Conservation (phyloP, 2,113 vertebrate species). For the Physeter macrocephalus region DNA sequence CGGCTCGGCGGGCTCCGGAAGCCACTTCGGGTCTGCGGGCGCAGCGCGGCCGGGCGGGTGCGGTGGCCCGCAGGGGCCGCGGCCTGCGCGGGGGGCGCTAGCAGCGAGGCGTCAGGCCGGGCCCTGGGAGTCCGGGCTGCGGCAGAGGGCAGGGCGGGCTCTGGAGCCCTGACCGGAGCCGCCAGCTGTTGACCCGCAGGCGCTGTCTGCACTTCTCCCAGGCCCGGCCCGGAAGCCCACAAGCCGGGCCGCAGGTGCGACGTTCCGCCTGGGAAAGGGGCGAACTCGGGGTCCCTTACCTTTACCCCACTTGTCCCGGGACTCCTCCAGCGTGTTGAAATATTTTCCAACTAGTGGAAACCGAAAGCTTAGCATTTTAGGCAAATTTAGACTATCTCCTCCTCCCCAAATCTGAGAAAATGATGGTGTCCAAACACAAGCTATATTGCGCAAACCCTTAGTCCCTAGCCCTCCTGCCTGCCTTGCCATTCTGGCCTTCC, state of each 20-base stretch:
- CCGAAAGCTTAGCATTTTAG: background rate
- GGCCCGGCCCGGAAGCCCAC: background rate
- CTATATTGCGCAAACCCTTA: background rate
- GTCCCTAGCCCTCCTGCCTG: background rate
- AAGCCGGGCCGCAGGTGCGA: rapidly evolving
- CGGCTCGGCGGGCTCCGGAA: background rate
- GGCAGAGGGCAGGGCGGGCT: background rate
- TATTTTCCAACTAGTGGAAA: background rate
- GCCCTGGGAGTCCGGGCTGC: background rate
- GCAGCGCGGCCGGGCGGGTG: background rate
- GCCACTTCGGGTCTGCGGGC: background rate
- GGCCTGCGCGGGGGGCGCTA: background rate
- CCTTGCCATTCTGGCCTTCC: background rate
- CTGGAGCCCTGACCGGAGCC: background rate
- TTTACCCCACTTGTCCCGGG: background rate
- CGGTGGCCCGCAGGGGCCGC: background rate
- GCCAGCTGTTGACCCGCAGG: background rate
- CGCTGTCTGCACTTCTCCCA: background rate
- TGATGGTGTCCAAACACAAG: slow-evolving; percentile 1
- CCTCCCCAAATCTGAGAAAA: background rate
- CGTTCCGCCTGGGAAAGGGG: background rate
- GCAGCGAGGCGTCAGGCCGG: background rate
- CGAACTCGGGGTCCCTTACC: background rate
- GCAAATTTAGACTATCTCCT: background rate
- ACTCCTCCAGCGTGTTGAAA: background rate